Evolutionary conservation across 2,888 invertebrate species (phyloP), one percentile per base, ranked within the genome.

Genomic region (Agriopis marginaria): DNA sequence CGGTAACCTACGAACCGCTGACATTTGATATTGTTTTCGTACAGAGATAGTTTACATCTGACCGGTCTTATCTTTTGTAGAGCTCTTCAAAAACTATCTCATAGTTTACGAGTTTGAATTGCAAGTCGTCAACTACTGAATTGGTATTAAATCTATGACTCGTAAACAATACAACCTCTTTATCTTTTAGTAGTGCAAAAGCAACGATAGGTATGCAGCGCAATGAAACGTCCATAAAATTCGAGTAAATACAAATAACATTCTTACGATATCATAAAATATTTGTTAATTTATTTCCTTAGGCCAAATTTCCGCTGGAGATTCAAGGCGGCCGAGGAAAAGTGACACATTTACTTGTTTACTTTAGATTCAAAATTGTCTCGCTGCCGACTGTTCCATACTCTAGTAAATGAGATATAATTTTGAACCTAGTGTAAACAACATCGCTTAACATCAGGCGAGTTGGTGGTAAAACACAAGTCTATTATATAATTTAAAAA

Each of bases 21-120:
- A 58, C 47, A 40, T 49, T 70, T 23, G 54, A 71, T 71, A 66
- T 81, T 77, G 69, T 78, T 79, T 77, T 74, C 54, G 60, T 71
- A 72, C 68, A 65, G 32, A 63, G 56, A 70, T 59, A 64, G 42
- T 50, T 56, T 53, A 58, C 64, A 51, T 63, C 58, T 72, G 72
- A 75, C 58, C 49, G 55, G 59, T 78, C 77, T 80, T 82, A 82
- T 82, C 82, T 85, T 77, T 73, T 66, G 55, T 45, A 54, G 73
- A 50, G 73, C 68, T 70, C 63, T 75, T 78, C 66, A 62, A 75
- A 82, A 82, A 82, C 79, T 75, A 82, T 81, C 75, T 63, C 66
- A 74, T 71, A 69, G 72, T 87, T 86, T 82, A 83, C 79, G 84
- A 81, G 82, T 78, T 77, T 74, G 78, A 77, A 82, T 84, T 79